These are phyloP conservation scores for Garrulus glandarius DNA, from an alignment of 2,797 vertebrate species.

Conservation along the genomic window DNA sequence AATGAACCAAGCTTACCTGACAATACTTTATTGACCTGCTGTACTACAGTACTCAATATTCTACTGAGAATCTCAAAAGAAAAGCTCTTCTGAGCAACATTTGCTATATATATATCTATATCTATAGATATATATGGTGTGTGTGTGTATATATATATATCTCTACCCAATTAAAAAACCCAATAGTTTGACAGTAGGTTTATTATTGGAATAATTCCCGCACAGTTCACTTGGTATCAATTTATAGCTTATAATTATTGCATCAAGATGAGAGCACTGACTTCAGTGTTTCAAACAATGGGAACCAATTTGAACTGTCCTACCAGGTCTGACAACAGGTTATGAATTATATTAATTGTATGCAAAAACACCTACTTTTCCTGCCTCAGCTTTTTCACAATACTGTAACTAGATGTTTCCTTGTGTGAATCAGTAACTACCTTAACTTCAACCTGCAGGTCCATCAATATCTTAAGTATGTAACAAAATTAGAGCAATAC, in stretches of 20 bases:
- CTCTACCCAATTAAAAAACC: neutral
- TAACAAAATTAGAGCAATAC: neutral
- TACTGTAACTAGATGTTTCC: neutral
- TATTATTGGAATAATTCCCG: neutral
- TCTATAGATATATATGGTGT: too few species aligned
- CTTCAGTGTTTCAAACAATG: neutral
- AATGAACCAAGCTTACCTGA: neutral
- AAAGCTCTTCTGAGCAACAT: neutral
- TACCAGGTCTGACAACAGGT: neutral
- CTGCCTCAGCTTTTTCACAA: neutral
- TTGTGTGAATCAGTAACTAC: neutral
- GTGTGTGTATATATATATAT: too few species aligned
- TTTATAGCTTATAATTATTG: neutral
- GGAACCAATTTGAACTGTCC: neutral
- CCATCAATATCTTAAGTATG: neutral
- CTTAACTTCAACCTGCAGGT: neutral
- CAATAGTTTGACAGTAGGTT: neutral
- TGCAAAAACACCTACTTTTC: accelerated
- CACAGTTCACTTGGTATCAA: neutral
- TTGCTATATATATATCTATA: neutral
- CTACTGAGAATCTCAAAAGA: neutral
- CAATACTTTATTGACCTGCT: neutral
- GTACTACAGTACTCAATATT: neutral
- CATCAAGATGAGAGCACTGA: neutral
- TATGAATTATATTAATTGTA: neutral